Evolutionary conservation across 2,797 vertebrate species (phyloP).

Genomic region (Manis pentadactyla): DNA sequence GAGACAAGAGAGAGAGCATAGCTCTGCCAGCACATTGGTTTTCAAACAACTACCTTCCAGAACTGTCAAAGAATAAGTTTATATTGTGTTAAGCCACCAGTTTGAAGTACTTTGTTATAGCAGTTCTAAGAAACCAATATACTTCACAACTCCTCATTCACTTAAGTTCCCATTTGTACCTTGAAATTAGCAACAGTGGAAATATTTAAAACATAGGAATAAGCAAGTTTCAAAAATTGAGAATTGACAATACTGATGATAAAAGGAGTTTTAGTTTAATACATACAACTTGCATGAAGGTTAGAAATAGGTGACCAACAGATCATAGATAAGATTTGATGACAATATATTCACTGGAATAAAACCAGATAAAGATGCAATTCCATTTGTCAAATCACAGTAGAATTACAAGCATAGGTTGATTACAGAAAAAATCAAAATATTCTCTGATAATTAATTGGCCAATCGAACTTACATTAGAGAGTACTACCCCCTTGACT

Average conservation of each 20-base stretch:
- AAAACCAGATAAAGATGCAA: neutral
- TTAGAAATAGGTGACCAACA: neutral
- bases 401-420: neutral
- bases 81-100: neutral
- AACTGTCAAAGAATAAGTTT: neutral
- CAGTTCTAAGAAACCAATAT: neutral
- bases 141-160: neutral
- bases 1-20: neutral
- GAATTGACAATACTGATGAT: neutral
- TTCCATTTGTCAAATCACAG: neutral
- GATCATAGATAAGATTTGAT: neutral
- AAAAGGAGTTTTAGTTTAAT: neutral
- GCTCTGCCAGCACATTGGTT: neutral
- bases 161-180: neutral
- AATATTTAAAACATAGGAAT: neutral
- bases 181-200: neutral
- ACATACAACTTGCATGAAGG: neutral
- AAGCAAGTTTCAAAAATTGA: neutral
- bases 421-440: neutral
- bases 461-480: neutral
- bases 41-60: neutral
- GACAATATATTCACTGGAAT: neutral
- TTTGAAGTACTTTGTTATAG: neutral
- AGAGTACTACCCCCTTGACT: rapidly evolving
- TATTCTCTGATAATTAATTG: neutral